These are phyloP conservation scores for Neodon shergylaensis DNA, from an alignment of 2,113 vertebrate genomes.

Conservation along the genomic window DNA sequence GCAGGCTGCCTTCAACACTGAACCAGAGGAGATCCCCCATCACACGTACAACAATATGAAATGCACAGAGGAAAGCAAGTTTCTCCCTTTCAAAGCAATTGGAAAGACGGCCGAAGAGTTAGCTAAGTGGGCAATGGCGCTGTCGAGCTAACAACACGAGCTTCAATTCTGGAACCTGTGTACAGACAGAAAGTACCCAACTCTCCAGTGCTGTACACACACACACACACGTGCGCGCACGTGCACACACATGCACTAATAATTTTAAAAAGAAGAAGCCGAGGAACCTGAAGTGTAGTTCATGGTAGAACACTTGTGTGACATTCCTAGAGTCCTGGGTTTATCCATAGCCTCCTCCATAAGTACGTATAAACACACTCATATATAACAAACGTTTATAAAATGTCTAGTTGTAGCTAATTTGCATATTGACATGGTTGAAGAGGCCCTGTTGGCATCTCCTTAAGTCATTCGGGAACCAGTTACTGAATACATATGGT, in stretches of 20 bases:
- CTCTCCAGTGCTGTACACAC: background rate
- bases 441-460: conserved; percentile 25
- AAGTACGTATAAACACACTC: background rate
- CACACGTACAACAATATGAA: background rate
- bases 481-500: conserved; percentile 1
- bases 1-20: background rate
- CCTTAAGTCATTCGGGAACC: conserved; percentile 41
- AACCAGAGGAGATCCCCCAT: background rate
- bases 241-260: background rate
- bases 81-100: conserved; percentile 38
- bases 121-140: background rate
- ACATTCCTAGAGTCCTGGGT: background rate
- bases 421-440: conserved; percentile 1
- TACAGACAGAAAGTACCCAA: background rate
- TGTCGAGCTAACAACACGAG: background rate
- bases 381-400: background rate
- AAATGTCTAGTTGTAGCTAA: conserved; percentile 4
- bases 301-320: background rate
- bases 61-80: background rate
- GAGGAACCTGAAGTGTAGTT: background rate
- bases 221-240: background rate
- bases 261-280: background rate
- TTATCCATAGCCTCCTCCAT: background rate
- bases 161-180: background rate
- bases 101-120: background rate